phyloP scores from a whole-genome alignment of 2,888 invertebrate genomes.

The Andrena flavipes region DNA sequence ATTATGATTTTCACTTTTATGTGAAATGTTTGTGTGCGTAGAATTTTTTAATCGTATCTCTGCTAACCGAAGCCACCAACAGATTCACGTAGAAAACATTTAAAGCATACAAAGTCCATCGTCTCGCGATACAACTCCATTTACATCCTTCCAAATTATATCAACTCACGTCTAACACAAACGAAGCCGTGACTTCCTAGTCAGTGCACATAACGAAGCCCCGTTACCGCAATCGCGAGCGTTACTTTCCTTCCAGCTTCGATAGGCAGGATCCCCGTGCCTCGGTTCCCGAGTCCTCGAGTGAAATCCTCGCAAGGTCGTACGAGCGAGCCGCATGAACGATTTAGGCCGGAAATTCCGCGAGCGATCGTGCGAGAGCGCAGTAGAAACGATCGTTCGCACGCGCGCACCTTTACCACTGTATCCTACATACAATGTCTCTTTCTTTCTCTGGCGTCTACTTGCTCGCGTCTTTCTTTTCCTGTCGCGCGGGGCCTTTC shows the following conservation, averaged over 20 bases:
- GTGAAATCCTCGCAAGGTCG: conserved; percentile 78
- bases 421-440: conserved; percentile 25
- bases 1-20: too few relatives aligned
- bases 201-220: too few relatives aligned
- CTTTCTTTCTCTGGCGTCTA: not conserved
- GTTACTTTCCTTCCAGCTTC: not conserved
- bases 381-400: conserved; percentile 58
- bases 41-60: not conserved
- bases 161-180: too few relatives aligned
- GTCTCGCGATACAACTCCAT: too few relatives aligned
- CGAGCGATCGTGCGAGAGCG: conserved; percentile 68
- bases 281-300: conserved; percentile 63
- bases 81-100: not conserved
- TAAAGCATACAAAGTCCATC: too few relatives aligned
- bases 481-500: conserved; percentile 21
- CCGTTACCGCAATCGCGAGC: not conserved
- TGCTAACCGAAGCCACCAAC: not conserved
- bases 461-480: conserved; percentile 14
- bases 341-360: conserved; percentile 77
- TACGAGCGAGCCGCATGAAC: conserved; percentile 59
- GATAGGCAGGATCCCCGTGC: conserved; percentile 17
- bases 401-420: conserved; percentile 55
- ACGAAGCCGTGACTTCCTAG: too few relatives aligned
- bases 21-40: not conserved
- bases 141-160: too few relatives aligned